Conservation (phyloP, 2,113 vertebrate genomes). For the Alligator mississippiensis region DNA sequence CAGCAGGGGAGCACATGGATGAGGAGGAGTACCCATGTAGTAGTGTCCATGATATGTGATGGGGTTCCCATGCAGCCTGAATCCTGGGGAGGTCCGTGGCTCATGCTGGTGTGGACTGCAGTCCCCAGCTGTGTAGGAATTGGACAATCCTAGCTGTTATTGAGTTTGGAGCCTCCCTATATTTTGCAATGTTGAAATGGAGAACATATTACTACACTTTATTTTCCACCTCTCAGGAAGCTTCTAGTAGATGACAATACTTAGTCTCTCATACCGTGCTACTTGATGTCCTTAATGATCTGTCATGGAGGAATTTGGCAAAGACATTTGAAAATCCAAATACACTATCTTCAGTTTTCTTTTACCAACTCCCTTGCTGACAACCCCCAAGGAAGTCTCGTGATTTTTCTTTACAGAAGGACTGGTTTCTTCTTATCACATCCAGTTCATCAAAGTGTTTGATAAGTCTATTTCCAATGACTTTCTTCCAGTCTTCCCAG, state of each 20-base stretch:
- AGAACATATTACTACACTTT: neutral
- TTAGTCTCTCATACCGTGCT: accelerated
- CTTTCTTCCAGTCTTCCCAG: accelerated
- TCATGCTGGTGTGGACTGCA: too few relatives aligned
- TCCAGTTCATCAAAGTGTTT: accelerated
- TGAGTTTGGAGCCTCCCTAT: too few relatives aligned
- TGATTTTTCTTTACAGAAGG: neutral
- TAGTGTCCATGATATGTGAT: too few relatives aligned
- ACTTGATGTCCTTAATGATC: accelerated
- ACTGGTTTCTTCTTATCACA: neutral
- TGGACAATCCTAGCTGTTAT: too few relatives aligned
- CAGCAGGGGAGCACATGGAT: too few relatives aligned
- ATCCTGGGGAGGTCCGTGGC: too few relatives aligned
- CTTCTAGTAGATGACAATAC: accelerated
- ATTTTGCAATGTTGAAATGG: neutral
- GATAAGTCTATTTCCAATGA: too few relatives aligned
- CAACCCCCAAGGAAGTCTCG: too few relatives aligned
- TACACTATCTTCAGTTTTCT: neutral
- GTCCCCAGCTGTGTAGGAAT: too few relatives aligned
- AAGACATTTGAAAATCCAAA: accelerated
- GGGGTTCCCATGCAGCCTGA: too few relatives aligned
- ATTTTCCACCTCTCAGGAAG: accelerated
- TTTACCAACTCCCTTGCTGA: neutral
- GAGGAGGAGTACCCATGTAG: too few relatives aligned
- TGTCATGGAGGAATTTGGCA: accelerated